Conservation (phyloP, 2,113 vertebrate genomes). For the Halichoeres trimaculatus region DNA sequence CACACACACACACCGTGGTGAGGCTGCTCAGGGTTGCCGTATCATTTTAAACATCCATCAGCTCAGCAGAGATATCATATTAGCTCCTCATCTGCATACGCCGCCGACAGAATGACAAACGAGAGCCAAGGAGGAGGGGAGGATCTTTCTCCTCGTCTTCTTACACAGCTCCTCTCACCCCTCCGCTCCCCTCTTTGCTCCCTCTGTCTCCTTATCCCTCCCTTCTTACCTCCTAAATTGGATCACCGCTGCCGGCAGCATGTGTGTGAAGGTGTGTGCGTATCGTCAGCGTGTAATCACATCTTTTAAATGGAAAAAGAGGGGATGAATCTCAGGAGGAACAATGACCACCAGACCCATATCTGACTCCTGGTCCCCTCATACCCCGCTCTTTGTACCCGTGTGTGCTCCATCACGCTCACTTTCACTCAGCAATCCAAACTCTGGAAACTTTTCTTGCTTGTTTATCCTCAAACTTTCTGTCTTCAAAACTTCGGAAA, state of each 20-base stretch:
- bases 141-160: constrained; percentile 18
- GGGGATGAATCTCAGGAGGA: constrained; percentile 69
- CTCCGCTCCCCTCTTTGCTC: constrained; percentile 36
- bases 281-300: constrained; percentile 69
- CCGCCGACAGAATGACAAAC: constrained; percentile 80
- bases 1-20: constrained; percentile 44
- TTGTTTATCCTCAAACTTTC: constrained; percentile 27
- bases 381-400: constrained; percentile 41
- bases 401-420: constrained; percentile 50
- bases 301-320: constrained; percentile 75
- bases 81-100: constrained; percentile 81
- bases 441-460: constrained; percentile 29
- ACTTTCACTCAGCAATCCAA: constrained; percentile 40
- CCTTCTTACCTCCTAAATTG: constrained; percentile 70
- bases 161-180: constrained; percentile 48
- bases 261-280: constrained; percentile 41
- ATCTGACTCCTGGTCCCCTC: constrained; percentile 43
- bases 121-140: constrained; percentile 43
- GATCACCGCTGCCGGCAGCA: constrained; percentile 57
- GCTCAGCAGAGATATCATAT: constrained; percentile 80
- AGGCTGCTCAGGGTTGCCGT: constrained; percentile 69
- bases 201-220: constrained; percentile 68
- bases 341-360: constrained; percentile 64
- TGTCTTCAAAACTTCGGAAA: too few species aligned
- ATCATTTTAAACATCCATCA: constrained; percentile 81